A percentile compares a stretch with the other conserved stretches of the same genome.
Conservation (phyloP, 35 echinoderm and acorn worm genomes). For the Apostichopus parvimensis region DNA sequence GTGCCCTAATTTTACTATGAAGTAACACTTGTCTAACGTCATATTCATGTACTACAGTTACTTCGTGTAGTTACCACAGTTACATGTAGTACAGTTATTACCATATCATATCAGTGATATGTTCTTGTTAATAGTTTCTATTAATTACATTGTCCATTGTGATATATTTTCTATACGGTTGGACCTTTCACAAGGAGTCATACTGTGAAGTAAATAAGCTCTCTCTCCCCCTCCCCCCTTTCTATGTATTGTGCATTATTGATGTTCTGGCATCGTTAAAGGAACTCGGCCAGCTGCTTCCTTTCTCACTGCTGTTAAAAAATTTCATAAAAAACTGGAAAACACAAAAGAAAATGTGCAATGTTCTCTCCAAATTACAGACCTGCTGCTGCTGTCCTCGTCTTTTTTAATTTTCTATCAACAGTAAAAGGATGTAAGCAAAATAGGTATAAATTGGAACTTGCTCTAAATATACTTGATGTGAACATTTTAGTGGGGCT, state of each 20-base stretch:
- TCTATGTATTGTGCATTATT: neutral
- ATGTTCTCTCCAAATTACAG: neutral
- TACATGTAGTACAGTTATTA: too few species aligned
- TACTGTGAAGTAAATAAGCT: neutral
- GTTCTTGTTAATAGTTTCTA: too few species aligned
- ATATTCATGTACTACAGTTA: too few species aligned
- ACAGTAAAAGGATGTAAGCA: constrained; percentile 21
- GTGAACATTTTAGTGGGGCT: constrained; percentile 15
- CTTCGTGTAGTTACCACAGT: too few species aligned
- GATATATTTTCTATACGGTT: too few species aligned
- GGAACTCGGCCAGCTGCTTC: neutral
- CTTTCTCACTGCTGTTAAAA: neutral
- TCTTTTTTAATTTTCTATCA: constrained; percentile 32
- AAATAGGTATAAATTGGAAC: constrained; percentile 23
- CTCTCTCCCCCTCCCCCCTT: neutral
- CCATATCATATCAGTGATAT: too few species aligned
- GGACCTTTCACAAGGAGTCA: too few species aligned
- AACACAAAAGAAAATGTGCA: neutral
- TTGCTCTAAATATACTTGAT: constrained; percentile 34
- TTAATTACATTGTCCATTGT: too few species aligned
- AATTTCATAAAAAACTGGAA: neutral
- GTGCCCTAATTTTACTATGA: too few species aligned
- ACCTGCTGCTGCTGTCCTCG: constrained; percentile 2
- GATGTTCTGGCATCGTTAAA: constrained; percentile 2
- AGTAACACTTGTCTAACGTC: too few species aligned